Evolutionary conservation across 2,888 invertebrate genomes (phyloP).

Genomic region (Brachyptera risi): DNA sequence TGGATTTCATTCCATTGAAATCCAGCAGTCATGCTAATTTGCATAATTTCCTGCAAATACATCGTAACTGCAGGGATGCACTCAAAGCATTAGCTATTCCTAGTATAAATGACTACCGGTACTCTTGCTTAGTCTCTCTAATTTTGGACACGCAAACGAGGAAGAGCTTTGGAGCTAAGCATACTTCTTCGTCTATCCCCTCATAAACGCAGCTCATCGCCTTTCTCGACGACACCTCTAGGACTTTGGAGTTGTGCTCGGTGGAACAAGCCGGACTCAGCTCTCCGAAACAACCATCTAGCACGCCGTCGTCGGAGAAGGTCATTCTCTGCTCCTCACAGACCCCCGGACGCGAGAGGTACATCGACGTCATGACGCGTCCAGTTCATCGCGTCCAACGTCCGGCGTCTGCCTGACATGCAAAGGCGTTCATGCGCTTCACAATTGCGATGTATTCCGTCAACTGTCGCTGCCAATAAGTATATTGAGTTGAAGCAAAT

Average conservation of each 20-base stretch:
- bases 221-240: not conserved
- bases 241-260: not conserved
- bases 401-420: not conserved
- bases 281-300: not conserved
- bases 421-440: not conserved
- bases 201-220: not conserved
- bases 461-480: conserved; percentile 1
- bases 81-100: not conserved
- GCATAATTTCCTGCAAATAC: not conserved
- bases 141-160: not conserved
- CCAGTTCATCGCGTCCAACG: not conserved
- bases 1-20: too few relatives aligned
- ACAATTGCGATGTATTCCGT: not conserved
- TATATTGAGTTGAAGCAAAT: not conserved
- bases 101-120: not conserved
- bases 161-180: not conserved
- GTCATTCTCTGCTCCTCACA: not conserved
- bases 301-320: not conserved
- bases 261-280: not conserved
- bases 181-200: not conserved
- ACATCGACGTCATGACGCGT: not conserved
- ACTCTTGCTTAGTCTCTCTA: not conserved
- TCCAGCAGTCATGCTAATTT: not conserved
- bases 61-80: not conserved
- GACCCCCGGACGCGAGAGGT: not conserved